These are phyloP conservation scores for Liolophura sinensis DNA, from an alignment of 1,140 invertebrate species.

Conservation along the genomic window DNA sequence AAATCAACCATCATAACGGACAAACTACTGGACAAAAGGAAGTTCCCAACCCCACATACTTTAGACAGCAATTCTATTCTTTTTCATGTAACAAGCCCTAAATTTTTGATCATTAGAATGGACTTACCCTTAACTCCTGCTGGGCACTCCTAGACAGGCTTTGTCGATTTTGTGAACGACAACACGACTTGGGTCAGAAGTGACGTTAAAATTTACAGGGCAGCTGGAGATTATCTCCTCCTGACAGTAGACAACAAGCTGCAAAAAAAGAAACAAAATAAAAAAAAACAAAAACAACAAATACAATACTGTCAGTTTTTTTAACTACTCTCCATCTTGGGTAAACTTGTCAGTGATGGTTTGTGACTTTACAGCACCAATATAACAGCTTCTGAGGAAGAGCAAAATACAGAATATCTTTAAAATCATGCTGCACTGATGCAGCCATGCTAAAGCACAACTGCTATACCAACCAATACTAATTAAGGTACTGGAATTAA, in stretches of 20 bases:
- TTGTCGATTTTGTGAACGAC: constrained; percentile 67
- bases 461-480: no score
- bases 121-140: constrained; percentile 92
- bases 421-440: no score
- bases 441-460: background rate
- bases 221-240: constrained; percentile 69
- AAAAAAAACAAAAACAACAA: no score
- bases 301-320: no score
- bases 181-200: constrained; percentile 77
- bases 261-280: constrained; percentile 26
- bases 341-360: no score
- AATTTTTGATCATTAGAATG: no score
- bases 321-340: no score
- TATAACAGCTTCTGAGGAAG: constrained; percentile 5
- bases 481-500: background rate
- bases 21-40: no score
- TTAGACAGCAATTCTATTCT: no score
- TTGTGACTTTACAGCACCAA: constrained; percentile 1
- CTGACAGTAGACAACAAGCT: constrained; percentile 70
- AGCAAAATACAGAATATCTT: constrained; percentile 9
- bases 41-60: no score
- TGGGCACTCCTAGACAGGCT: constrained; percentile 89
- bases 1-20: background rate
- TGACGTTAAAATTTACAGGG: constrained; percentile 81
- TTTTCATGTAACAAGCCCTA: background rate